phyloP scores from a whole-genome alignment of 92 coral and sea anemone species.

The Pocillopora meandrina region DNA sequence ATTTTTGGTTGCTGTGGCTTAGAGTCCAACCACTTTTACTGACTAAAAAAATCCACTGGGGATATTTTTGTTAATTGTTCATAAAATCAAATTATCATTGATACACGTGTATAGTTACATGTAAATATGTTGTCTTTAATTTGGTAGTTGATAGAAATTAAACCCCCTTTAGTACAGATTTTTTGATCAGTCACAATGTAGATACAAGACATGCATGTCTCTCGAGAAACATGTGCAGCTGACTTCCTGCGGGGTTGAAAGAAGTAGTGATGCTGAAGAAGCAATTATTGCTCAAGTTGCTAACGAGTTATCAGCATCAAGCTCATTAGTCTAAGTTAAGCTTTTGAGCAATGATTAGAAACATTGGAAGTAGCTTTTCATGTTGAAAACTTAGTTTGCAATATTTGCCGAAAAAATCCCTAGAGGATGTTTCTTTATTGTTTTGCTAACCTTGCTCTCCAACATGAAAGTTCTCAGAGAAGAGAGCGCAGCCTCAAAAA shows the following conservation, averaged over 20 bases:
- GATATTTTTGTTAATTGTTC: too few species aligned
- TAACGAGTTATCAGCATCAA: background rate
- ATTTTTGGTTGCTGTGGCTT: too few species aligned
- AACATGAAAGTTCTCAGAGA: background rate
- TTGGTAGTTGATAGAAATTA: background rate
- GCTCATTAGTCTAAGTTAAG: background rate
- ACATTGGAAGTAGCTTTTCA: slow-evolving; percentile 47
- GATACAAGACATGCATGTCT: slow-evolving; percentile 44
- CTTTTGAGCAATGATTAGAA: background rate
- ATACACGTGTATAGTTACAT: too few species aligned
- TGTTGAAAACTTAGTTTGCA: slow-evolving; percentile 83
- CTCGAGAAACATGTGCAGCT: slow-evolving; percentile 24
- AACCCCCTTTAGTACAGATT: background rate
- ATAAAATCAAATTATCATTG: too few species aligned
- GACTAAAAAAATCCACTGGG: too few species aligned
- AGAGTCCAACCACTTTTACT: too few species aligned
- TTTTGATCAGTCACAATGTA: slow-evolving; percentile 19
- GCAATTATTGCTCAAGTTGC: slow-evolving; percentile 10
- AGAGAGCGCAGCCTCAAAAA: background rate
- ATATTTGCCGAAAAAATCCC: slow-evolving; percentile 61
- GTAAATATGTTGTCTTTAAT: too few species aligned
- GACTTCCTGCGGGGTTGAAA: slow-evolving; percentile 6
- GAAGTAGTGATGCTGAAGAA: background rate
- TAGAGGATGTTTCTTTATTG: background rate
- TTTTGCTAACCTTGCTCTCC: slow-evolving; percentile 7